Conservation (phyloP, 2,113 vertebrate genomes). For the Colius striatus region DNA sequence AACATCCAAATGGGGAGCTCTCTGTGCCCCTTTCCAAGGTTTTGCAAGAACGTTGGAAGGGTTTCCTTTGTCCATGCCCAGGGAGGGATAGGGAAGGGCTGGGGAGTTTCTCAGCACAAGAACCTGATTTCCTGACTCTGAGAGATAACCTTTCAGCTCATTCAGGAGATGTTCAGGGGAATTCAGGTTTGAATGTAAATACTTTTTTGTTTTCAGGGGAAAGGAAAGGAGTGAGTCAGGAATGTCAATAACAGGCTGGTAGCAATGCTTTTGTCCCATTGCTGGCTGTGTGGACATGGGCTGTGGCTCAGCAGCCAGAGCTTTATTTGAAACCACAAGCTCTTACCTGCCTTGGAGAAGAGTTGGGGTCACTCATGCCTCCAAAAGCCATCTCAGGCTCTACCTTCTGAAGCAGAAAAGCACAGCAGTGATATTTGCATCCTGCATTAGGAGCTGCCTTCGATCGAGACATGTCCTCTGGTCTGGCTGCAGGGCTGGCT, state of each 20-base stretch:
- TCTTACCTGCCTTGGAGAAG: background rate
- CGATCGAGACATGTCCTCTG: background rate
- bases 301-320: background rate
- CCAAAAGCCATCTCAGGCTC: background rate
- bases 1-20: background rate
- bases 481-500: background rate
- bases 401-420: background rate
- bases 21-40: background rate
- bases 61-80: fast-evolving
- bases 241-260: background rate
- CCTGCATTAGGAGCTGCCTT: background rate
- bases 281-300: background rate
- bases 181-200: background rate
- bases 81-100: background rate
- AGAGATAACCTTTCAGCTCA: background rate
- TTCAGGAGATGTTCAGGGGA: background rate
- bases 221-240: conserved; percentile 43
- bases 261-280: background rate
- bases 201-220: fast-evolving
- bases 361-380: background rate
- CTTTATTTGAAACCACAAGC: background rate
- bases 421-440: background rate
- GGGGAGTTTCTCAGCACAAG: background rate
- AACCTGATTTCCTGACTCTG: background rate
- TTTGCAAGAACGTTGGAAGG: fast-evolving